Base-by-base conservation (phyloP, 2,113 vertebrate genomes). In the Alexandromys fortis region DNA sequence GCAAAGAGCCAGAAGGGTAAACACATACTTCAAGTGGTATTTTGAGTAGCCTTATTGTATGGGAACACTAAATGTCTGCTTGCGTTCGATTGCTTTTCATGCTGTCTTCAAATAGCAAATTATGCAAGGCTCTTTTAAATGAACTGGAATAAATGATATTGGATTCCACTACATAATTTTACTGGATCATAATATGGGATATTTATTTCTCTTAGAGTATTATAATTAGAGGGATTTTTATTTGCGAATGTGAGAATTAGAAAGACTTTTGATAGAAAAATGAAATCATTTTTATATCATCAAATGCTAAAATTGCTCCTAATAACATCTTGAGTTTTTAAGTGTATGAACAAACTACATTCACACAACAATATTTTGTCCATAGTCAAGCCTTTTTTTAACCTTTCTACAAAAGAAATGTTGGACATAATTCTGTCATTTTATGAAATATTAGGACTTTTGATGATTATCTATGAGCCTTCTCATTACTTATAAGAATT, bases 1-100 rank as follows among this genome's bases (percentile, higher is more conserved):
- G 91, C 94, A 98, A 96, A 94, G 79, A 96, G 63, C 55, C 95
- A 97, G 90, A 95, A 95, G 68, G 42, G 81, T 95, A 97, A 97
- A 96, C 89, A 93, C 33, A 89, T 42, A 89, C 68, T 95, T 78
- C 81, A 86, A 75, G 77, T 82, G 79, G 75, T 82, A 97, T 88
- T 93, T 93, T 94, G 68, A 91, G 77, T 95, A 70, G 86, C 35
- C 55, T 68, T 92, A 92, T 93, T 94, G 49, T 90, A 86, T 78
- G 38, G 94, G 92, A 97, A 93, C 78, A 52, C 73, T 92, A 88
- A 87, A 94, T 93, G 38, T 96, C 92, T 96, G 91, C 67, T 45
- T 89, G 38, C 26, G 35, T 89, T 87, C n/a, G 92, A 61, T 92
- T 90, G 70, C 87, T 97, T 94, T 89, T 86, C 73, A 83, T 79